Conservation (phyloP, 1,140 invertebrate species). For the Ceratina calcarata region DNA sequence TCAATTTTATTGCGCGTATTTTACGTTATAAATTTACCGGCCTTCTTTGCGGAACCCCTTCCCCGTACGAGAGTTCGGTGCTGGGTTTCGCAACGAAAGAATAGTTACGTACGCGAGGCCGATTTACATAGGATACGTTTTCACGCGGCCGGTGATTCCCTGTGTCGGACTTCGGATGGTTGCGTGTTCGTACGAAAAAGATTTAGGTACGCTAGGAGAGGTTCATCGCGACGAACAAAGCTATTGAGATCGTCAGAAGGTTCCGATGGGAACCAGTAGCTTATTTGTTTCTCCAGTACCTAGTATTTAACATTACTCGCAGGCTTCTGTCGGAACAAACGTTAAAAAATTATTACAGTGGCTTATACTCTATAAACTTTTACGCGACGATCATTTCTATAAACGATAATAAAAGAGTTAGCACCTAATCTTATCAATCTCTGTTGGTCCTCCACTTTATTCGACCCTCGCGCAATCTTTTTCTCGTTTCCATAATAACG, state of each 20-base stretch:
- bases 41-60: slow-evolving; percentile 29
- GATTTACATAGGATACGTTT: slow-evolving; percentile 34
- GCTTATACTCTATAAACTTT: not conserved
- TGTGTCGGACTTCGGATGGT: not conserved
- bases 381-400: not conserved
- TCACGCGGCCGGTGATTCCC: slow-evolving; percentile 3
- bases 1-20: slow-evolving; percentile 76
- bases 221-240: no score
- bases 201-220: not conserved
- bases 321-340: not conserved
- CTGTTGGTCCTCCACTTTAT: not conserved
- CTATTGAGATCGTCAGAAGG: no score
- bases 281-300: not conserved
- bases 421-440: not conserved
- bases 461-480: slow-evolving; percentile 19
- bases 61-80: not conserved
- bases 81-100: slow-evolving; percentile 6
- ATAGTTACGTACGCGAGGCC: slow-evolving; percentile 7
- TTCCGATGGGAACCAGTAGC: no score
- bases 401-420: not conserved
- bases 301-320: not conserved
- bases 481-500: slow-evolving; percentile 28
- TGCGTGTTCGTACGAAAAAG: not conserved
- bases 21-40: slow-evolving; percentile 75
- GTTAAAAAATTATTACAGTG: no score